A percentile compares a stretch with the other conserved stretches of the same genome.
Evolutionary conservation across 2,888 invertebrate species (phyloP).

Genomic region (Campaea margaritaria): DNA sequence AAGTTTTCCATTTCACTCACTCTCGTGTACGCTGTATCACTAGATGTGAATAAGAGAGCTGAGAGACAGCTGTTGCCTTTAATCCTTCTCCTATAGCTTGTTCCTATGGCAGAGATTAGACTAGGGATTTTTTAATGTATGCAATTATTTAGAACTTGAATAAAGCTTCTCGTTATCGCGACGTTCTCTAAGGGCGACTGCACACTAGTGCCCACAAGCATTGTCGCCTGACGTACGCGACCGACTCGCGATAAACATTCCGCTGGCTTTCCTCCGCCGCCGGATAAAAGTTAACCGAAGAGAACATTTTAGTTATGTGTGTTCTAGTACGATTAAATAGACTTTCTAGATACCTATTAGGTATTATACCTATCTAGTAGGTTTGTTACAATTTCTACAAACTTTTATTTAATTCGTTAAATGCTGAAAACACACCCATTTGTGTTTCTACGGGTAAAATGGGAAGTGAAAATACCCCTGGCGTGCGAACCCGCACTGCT

Average conservation of each 20-base stretch:
- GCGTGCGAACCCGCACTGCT: no score
- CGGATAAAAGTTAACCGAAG: conserved; percentile 26
- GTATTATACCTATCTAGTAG: no score
- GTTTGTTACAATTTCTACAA: neutral
- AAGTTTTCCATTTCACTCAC: no score
- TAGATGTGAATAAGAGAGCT: no score
- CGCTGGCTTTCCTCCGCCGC: conserved; percentile 35
- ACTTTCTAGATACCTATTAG: neutral
- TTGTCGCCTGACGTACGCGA: conserved; percentile 39
- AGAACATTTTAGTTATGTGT: neutral
- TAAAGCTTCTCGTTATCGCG: conserved; percentile 3
- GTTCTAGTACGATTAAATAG: neutral
- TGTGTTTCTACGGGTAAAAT: no score
- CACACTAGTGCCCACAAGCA: conserved; percentile 22
- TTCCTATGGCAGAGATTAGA: no score
- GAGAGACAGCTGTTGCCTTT: no score
- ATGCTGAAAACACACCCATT: no score
- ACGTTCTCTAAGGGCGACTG: conserved; percentile 23
- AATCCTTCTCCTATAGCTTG: no score
- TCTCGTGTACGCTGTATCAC: no score
- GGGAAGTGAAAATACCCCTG: no score
- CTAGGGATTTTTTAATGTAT: neutral
- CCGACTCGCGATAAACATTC: conserved; percentile 38
- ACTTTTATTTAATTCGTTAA: no score
- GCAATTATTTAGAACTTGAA: conserved; percentile 11